phyloP scores from a whole-genome alignment of 2,113 vertebrate genomes.

The Nannospalax galili region DNA sequence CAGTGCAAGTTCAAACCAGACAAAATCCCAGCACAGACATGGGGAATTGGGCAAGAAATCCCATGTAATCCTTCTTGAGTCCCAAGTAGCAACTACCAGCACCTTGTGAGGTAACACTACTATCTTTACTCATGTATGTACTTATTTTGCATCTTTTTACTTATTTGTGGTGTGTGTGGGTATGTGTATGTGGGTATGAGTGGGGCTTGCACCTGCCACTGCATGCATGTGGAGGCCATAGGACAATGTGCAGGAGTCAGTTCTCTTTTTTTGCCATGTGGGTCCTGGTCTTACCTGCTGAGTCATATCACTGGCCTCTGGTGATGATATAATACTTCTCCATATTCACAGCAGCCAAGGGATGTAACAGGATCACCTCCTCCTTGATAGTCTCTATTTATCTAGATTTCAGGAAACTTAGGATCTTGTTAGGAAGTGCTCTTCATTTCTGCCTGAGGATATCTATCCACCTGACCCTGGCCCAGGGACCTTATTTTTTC shows the following conservation, averaged over 20 bases:
- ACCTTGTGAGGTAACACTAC: not conserved
- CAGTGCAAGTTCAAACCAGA: no score
- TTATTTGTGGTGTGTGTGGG: not conserved
- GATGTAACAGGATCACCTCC: not conserved
- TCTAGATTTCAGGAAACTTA: not conserved
- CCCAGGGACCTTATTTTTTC: constrained; percentile 54
- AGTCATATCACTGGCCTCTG: not conserved
- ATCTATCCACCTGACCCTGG: constrained; percentile 29
- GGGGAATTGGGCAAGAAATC: no score
- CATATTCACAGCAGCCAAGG: not conserved
- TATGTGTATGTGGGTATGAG: not conserved
- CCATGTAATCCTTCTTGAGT: not conserved
- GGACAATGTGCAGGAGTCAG: no score
- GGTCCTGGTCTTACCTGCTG: not conserved
- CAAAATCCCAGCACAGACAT: no score
- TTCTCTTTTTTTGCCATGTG: not conserved
- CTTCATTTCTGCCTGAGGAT: not conserved
- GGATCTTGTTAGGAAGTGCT: not conserved
- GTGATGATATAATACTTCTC: not conserved
- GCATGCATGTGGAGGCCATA: not conserved
- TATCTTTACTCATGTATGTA: no score
- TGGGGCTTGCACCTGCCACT: not conserved
- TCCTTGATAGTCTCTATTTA: not conserved
- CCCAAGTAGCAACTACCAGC: not conserved
- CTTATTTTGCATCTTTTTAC: not conserved